These are phyloP conservation scores for Tapirus indicus DNA, from an alignment of 2,797 vertebrate genomes.

Conservation along the genomic window DNA sequence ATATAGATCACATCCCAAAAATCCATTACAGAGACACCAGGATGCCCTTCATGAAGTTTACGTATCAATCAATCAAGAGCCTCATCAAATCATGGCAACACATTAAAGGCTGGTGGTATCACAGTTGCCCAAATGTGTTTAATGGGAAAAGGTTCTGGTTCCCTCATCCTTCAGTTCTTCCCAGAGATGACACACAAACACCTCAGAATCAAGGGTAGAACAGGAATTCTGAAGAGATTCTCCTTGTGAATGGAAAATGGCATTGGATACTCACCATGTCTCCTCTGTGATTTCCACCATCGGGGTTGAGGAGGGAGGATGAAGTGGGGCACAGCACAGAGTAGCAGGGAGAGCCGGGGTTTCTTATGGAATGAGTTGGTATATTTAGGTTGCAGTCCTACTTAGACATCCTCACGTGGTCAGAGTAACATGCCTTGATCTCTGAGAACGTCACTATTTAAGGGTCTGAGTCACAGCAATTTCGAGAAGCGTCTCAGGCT, in stretches of 20 bases:
- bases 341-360: fast-evolving
- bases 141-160: not conserved
- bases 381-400: not conserved
- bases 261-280: not conserved
- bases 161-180: not conserved
- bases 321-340: not conserved
- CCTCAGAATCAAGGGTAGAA: not conserved
- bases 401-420: not conserved
- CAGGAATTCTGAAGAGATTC: not conserved
- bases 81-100: not conserved
- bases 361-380: not conserved
- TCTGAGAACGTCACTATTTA: not conserved
- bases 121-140: not conserved
- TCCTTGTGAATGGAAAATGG: not conserved
- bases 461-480: not conserved
- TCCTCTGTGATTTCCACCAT: not conserved
- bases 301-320: not conserved
- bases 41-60: not conserved
- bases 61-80: not conserved
- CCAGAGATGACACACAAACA: not conserved
- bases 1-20: not conserved
- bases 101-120: not conserved
- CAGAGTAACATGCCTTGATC: not conserved
- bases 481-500: not conserved
- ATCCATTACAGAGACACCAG: not conserved